phyloP scores from a whole-genome alignment of 2,888 invertebrate species.

The Ceratothoa steindachneri region DNA sequence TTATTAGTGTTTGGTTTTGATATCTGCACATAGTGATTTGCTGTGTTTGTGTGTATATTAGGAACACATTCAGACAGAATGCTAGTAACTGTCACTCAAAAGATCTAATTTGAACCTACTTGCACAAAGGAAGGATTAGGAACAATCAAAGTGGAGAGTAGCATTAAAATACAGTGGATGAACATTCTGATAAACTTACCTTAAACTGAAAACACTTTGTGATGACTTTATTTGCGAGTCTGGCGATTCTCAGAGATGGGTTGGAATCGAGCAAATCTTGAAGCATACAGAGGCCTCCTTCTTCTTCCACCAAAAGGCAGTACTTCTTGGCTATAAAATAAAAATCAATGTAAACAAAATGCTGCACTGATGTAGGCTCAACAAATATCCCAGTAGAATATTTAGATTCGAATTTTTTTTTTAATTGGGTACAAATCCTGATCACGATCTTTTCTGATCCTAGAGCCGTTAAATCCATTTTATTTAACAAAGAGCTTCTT shows the following conservation, averaged over 20 bases:
- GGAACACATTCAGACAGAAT: no score
- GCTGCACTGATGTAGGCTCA: not conserved
- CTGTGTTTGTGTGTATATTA: no score
- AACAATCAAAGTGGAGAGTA: no score
- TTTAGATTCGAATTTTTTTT: constrained; percentile 33
- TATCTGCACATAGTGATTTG: no score
- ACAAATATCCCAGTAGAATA: not conserved
- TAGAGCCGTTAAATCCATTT: no score
- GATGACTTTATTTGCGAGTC: constrained; percentile 37
- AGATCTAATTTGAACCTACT: no score
- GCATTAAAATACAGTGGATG: no score
- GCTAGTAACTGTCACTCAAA: no score
- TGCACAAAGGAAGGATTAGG: no score
- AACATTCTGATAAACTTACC: constrained; percentile 22
- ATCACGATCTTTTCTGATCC: no score
- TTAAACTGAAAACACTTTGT: constrained; percentile 37
- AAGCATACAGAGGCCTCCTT: constrained; percentile 75
- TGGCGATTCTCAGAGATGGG: constrained; percentile 35
- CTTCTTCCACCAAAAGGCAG: constrained; percentile 77
- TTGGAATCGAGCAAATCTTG: constrained; percentile 53
- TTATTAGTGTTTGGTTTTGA: no score
- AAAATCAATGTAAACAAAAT: not conserved
- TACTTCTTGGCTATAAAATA: constrained; percentile 77
- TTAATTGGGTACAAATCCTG: constrained; percentile 49
- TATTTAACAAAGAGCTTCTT: no score